phyloP scores from a whole-genome alignment of 2,797 vertebrate genomes.

The Emys orbicularis region DNA sequence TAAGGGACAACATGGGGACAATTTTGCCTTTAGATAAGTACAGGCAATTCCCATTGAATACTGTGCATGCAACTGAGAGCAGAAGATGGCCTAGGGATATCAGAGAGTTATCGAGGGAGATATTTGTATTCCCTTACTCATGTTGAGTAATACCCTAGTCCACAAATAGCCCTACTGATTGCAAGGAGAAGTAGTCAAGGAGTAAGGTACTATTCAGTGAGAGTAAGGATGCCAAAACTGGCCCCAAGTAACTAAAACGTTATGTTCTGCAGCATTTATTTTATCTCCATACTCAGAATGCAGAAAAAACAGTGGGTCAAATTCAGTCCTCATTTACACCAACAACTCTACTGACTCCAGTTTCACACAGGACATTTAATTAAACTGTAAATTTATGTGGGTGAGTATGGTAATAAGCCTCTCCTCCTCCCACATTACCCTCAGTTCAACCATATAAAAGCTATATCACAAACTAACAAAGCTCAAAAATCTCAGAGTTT shows the following conservation, averaged over 20 bases:
- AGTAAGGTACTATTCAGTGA: background rate
- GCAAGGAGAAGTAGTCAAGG: background rate
- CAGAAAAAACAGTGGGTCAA: constrained; percentile 68
- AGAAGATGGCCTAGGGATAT: background rate
- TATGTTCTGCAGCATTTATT: constrained; percentile 77
- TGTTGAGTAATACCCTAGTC: background rate
- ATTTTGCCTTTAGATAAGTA: background rate
- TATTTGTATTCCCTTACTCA: background rate
- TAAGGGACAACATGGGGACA: background rate
- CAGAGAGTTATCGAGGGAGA: background rate
- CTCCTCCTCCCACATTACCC: constrained; percentile 15
- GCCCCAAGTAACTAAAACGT: constrained; percentile 7
- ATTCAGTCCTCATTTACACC: constrained; percentile 67
- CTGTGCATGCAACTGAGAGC: background rate
- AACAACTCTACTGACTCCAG: constrained; percentile 34
- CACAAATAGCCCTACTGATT: background rate
- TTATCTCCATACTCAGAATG: constrained; percentile 66
- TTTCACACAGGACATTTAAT: too few relatives aligned
- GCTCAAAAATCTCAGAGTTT: background rate
- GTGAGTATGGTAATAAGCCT: constrained; percentile 21
- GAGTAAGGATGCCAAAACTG: background rate
- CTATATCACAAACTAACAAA: background rate
- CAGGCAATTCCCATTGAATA: background rate
- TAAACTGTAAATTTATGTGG: constrained; percentile 45
- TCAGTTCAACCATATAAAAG: background rate